Base-by-base conservation (phyloP, 1,140 invertebrate species). In the Panagrolaimus sp. region DNA sequence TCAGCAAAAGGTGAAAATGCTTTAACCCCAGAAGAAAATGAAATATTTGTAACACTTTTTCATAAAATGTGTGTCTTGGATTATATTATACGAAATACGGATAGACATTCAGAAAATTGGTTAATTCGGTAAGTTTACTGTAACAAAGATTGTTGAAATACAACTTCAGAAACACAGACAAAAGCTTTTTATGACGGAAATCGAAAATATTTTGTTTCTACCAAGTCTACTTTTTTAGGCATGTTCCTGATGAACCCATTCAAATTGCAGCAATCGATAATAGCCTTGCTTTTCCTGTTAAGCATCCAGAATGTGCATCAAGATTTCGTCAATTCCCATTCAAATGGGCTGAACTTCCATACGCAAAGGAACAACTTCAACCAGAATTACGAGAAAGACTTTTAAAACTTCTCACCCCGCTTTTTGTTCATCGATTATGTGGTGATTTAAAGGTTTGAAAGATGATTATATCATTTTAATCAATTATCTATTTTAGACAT, bases 251-350 rank as follows among this genome's bases (percentile, higher is more conserved):
- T 32, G 32, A 73, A 7, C 73, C 73, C 63, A 48, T 80, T 38
- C 55, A 74, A 38, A 38, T 80, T 32, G 78, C 78, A 1, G 78
- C 78, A 14, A 80, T 80, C 21, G 78, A 80, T 72, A 80, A 80
- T 43, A 79, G 78, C 5, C 68, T 80, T n/a, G 78, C 78, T 14
- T 80, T 80, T 45, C 78, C 78, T 8, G 74, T 80, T 6, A 77
- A 82, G 28, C 78, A 80, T 46, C 78, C 78, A 0, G 78, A 79
- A 63, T 62, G 62, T 43, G 73, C 73, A 5, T 79, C 76, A 21
- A 55, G 76, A 14, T 75, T 79, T 28, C 73, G 78, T 9, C 72
- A 75, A 7, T 79, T 76, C 43, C 78, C 78, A 1, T 79, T 79
- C 45, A 47, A 69, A 5, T 79, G 78, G 78, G 67, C 73, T 1